Base-by-base conservation (phyloP, 2,888 invertebrate genomes). In the Limnephilus lunatus region DNA sequence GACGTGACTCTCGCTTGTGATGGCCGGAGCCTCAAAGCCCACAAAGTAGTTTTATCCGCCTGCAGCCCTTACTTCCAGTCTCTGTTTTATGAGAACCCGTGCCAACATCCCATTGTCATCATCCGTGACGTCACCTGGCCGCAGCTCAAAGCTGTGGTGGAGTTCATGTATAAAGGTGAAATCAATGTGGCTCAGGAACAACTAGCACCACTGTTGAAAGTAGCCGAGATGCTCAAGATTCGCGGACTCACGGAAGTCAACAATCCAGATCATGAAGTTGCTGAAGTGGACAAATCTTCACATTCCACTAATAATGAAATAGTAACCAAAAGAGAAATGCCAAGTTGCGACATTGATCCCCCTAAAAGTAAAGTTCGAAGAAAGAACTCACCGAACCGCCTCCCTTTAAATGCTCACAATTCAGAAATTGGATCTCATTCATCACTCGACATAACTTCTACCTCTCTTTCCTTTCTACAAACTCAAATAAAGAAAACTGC, bases 161-260 rank as follows among this genome's bases (percentile, higher is more conserved):
- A 99, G 95, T 99, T 99, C 94, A 99, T 99, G 99, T 99, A 99
- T 96, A 98, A 98, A 94, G 99, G 99, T 30, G 99, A 99, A 96
- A 98, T 99, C 94, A 99, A 99, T 95, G 99, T 99, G 93, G 98
- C 98, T 90, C 98, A 99, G 95, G 98, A 98, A n/a, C 92, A 92
- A 44, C 81, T 92, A 3, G 92, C 90, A 19, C 92, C 92, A 1
- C 31, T 92, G 31, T 82, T 92, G 11, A 92, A 90, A 81, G 92
- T 90, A 19, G 92, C 92, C 7, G 92, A 92, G 81, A 88, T 97
- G 94, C 95, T 98, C 81, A 98, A 98, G 95, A 98, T 99, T 92
- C 97, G 98, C 39, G 98, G 99, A 0, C 95, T 98, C 94, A 98
- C 98, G 94, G 98, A 98, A 94, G 98, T 98, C 91, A 97, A 97